These are phyloP conservation scores for Varanus komodoensis DNA, from an alignment of 2,113 vertebrate genomes.

Conservation along the genomic window DNA sequence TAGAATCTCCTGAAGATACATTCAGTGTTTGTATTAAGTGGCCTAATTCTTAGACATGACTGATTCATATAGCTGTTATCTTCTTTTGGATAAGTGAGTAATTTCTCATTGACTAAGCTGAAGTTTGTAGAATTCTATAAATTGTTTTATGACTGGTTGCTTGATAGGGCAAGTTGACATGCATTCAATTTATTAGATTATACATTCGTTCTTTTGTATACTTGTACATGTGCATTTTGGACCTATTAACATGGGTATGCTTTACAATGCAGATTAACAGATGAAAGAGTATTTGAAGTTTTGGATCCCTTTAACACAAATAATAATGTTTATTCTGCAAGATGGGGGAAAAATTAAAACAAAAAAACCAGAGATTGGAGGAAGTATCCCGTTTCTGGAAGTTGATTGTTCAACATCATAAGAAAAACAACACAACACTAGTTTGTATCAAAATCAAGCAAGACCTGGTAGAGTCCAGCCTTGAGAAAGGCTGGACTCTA, in stretches of 20 bases:
- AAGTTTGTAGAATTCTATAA: constrained; percentile 46
- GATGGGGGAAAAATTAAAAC: neutral
- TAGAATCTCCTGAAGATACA: constrained; percentile 13
- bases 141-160: constrained; percentile 54
- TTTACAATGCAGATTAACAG: constrained; percentile 38
- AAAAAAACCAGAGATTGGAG: neutral
- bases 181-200: constrained; percentile 36
- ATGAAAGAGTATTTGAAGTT: neutral
- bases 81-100: constrained; percentile 51
- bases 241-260: constrained; percentile 25
- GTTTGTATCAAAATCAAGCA: neutral
- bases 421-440: no score
- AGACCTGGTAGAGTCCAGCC: neutral
- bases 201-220: constrained; percentile 33
- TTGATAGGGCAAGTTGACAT: constrained; percentile 43
- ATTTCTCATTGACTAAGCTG: constrained; percentile 50
- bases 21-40: constrained; percentile 42
- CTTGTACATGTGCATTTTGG: constrained; percentile 40
- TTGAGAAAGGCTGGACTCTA: neutral
- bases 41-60: constrained; percentile 31
- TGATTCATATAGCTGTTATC: constrained; percentile 57
- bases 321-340: neutral
- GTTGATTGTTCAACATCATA: neutral
- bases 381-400: neutral
- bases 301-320: neutral